Evolutionary conservation across 2,113 vertebrate genomes (phyloP).

Genomic region (Arenaria interpres): DNA sequence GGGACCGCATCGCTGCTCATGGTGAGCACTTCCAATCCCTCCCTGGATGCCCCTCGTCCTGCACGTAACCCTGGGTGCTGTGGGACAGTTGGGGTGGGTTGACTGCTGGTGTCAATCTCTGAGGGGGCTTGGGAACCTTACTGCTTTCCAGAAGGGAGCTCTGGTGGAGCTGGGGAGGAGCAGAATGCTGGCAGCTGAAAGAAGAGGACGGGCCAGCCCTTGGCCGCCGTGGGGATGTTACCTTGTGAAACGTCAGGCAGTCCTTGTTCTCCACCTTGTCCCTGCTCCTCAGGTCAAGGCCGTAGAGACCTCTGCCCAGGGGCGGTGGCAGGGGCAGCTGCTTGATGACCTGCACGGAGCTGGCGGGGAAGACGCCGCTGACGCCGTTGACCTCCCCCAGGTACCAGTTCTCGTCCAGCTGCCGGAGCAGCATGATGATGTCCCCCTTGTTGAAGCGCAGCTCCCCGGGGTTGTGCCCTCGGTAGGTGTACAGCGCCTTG

Average conservation of each 20-base stretch:
- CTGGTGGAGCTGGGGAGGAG: not conserved
- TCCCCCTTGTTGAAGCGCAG: constrained; percentile 81
- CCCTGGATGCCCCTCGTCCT: accelerated
- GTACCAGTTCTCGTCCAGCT: constrained; percentile 84
- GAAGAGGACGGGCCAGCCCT: not conserved
- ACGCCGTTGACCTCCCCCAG: constrained; percentile 78
- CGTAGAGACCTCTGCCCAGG: constrained; percentile 83
- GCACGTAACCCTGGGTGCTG: accelerated
- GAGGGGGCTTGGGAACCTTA: not conserved
- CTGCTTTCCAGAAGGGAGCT: not conserved
- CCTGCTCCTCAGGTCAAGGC: constrained; percentile 80
- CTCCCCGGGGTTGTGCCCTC: constrained; percentile 78
- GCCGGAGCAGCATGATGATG: constrained; percentile 74
- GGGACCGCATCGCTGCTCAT: accelerated
- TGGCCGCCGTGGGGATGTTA: not conserved
- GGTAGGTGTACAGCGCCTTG: constrained; percentile 78
- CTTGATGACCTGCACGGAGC: constrained; percentile 76
- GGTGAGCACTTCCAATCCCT: accelerated
- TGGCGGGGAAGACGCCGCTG: constrained; percentile 73
- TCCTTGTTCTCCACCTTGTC: constrained; percentile 77
- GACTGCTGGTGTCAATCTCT: accelerated
- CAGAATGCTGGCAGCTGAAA: not conserved
- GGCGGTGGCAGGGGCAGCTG: constrained; percentile 76
- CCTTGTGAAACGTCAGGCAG: constrained; percentile 84
- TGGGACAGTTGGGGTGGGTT: accelerated